Evolutionary conservation across 2,113 vertebrate species (phyloP).

Genomic region (Cebidichthys violaceus): DNA sequence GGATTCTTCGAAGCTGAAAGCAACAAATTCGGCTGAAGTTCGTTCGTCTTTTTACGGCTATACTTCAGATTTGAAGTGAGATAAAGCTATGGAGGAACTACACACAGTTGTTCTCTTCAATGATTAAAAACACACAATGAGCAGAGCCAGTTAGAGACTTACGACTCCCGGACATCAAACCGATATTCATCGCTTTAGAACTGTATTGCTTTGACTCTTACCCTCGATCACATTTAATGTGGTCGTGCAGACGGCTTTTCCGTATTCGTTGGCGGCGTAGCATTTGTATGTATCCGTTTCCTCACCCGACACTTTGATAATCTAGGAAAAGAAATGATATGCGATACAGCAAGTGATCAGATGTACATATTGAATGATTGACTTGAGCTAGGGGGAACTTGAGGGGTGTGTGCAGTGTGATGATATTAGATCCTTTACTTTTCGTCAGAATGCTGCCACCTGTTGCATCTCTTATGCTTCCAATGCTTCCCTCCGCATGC

Average conservation of each 20-base stretch:
- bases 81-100: neutral
- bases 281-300: slow-evolving; percentile 89
- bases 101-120: neutral
- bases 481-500: too few species aligned
- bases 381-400: too few species aligned
- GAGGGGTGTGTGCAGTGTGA: too few species aligned
- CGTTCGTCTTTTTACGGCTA: neutral
- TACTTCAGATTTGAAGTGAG: neutral
- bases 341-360: neutral
- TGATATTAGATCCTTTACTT: neutral
- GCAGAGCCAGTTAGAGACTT: neutral
- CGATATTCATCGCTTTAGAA: neutral
- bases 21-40: neutral
- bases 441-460: too few species aligned
- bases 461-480: too few species aligned
- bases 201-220: slow-evolving; percentile 60
- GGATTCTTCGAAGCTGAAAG: slow-evolving; percentile 79
- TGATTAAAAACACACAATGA: neutral
- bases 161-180: neutral
- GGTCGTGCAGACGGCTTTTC: slow-evolving; percentile 85
- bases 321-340: slow-evolving; percentile 73
- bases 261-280: slow-evolving; percentile 84
- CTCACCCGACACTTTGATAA: slow-evolving; percentile 76
- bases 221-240: slow-evolving; percentile 87
- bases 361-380: slow-evolving; percentile 7